These are phyloP conservation scores for Rousettus leschenaultii DNA, from an alignment of 2,113 vertebrate species.

Conservation along the genomic window DNA sequence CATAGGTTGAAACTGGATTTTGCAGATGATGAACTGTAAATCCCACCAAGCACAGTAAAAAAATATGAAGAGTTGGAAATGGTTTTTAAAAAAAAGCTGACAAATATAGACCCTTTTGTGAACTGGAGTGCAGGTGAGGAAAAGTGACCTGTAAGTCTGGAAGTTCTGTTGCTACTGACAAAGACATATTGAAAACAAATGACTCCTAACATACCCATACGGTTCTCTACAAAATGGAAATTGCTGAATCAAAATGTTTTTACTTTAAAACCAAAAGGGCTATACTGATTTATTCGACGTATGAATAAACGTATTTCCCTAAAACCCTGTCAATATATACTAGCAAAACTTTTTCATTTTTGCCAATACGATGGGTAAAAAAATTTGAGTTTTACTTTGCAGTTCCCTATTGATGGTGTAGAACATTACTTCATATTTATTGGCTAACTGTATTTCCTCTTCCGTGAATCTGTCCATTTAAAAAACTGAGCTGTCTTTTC, in stretches of 20 bases:
- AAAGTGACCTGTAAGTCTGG: not conserved
- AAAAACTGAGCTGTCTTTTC: not conserved
- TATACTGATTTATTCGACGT: not conserved
- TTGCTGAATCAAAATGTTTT: not conserved
- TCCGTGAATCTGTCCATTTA: not conserved
- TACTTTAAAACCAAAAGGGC: slow-evolving; percentile 15
- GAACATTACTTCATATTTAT: not conserved
- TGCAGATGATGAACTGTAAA: not conserved
- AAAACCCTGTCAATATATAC: not conserved
- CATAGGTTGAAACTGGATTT: not conserved
- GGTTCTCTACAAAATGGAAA: not conserved
- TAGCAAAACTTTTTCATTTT: not conserved
- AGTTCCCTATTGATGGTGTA: not conserved
- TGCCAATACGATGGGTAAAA: not conserved
- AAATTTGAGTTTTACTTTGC: not conserved
- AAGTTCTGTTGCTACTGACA: not conserved
- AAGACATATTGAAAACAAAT: not conserved
- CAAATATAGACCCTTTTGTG: not conserved
- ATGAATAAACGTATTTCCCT: not conserved
- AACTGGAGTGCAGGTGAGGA: not conserved
- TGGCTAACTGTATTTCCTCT: not conserved
- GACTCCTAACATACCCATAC: not conserved
- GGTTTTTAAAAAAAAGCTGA: not conserved
- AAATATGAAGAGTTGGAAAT: not conserved
- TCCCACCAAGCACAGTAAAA: not conserved